Conservation (phyloP, 2,888 invertebrate species). For the Drosophila koepferae region DNA sequence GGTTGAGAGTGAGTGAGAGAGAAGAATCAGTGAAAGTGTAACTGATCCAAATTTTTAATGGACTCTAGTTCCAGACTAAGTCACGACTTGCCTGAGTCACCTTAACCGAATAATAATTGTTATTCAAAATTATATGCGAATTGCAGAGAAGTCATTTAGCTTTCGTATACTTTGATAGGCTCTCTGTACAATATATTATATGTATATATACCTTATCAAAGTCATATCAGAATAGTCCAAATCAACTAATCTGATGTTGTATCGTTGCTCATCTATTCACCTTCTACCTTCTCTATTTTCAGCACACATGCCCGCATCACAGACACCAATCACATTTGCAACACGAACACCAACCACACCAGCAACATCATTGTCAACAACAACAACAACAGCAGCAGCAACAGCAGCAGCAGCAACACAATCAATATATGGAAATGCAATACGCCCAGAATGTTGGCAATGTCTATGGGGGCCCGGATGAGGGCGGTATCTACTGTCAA, state of each 20-base stretch:
- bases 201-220: background rate
- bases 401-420: constrained; percentile 1
- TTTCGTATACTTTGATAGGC: too few relatives aligned
- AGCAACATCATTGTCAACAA: background rate
- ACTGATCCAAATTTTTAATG: background rate
- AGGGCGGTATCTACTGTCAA: constrained; percentile 60
- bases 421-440: constrained; percentile 61
- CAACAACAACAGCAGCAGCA: background rate
- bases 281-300: too few relatives aligned
- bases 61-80: background rate
- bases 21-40: background rate
- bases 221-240: background rate
- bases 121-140: background rate
- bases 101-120: too few relatives aligned
- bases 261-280: too few relatives aligned
- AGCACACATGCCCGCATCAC: background rate
- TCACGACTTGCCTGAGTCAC: too few relatives aligned
- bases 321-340: background rate
- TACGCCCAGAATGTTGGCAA: constrained; percentile 43
- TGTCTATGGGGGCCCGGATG: constrained; percentile 55
- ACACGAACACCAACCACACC: constrained; percentile 2
- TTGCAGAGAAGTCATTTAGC: too few relatives aligned
- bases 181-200: too few relatives aligned
- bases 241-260: background rate
- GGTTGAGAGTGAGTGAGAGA: background rate